phyloP scores from a whole-genome alignment of 92 coral and sea anemone genomes.

The Isaurus tuberculatus region DNA sequence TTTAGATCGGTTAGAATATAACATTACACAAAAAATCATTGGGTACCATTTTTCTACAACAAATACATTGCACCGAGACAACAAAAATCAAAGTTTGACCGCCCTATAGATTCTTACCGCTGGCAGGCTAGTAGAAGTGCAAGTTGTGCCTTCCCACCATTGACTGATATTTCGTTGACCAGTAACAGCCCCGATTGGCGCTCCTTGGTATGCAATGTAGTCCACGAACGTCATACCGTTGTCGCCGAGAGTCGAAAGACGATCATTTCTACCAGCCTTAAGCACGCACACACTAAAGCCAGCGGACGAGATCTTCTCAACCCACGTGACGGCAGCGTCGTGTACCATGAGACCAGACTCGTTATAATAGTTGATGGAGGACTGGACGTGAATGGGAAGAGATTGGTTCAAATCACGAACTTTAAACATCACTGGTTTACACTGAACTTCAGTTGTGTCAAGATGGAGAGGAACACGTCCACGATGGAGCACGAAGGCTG shows the following conservation, averaged over 20 bases:
- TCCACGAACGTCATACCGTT: slow-evolving; percentile 77
- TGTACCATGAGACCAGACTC: slow-evolving; percentile 59
- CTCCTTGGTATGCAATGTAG: slow-evolving; percentile 75
- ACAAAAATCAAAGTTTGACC: no score
- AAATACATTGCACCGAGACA: no score
- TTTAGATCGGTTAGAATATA: no score
- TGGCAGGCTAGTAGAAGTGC: slow-evolving; percentile 63
- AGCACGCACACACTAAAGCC: slow-evolving; percentile 75
- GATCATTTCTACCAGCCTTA: slow-evolving; percentile 81
- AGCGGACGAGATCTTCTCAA: slow-evolving; percentile 64
- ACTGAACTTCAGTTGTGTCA: slow-evolving; percentile 70
- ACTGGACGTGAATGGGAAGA: slow-evolving; percentile 53
- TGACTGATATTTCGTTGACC: slow-evolving; percentile 67
- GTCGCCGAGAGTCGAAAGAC: slow-evolving; percentile 61
- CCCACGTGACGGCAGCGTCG: slow-evolving; percentile 85
- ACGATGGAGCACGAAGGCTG: slow-evolving; percentile 78
- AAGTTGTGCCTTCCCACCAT: slow-evolving; percentile 90
- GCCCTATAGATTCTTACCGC: slow-evolving; percentile 37
- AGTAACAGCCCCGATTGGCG: slow-evolving; percentile 75
- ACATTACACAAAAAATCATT: no score
- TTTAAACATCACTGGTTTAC: slow-evolving; percentile 50
- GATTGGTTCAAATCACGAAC: slow-evolving; percentile 51
- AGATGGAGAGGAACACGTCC: slow-evolving; percentile 73
- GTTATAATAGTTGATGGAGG: slow-evolving; percentile 75
- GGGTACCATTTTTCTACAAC: no score